Base-by-base conservation (phyloP, 1,140 invertebrate species). In the Danaus plexippus region DNA sequence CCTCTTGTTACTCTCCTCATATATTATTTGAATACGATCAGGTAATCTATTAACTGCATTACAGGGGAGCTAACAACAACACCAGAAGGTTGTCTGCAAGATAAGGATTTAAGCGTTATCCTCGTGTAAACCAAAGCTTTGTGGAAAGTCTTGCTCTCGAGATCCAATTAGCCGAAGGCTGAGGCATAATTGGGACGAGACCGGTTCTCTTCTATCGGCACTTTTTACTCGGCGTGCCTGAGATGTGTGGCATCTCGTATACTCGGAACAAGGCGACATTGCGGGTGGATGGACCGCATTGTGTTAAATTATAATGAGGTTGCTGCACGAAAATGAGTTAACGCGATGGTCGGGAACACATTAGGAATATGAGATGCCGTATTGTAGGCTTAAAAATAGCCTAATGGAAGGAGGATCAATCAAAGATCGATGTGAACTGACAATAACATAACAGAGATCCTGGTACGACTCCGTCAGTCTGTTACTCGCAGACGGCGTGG, bases 151-250 rank as follows among this genome's bases (percentile, higher is more conserved):
- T 59, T 47, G 51, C 58, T 54, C 52, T 50, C 52, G 52, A 52
- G 55, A 48, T 49, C 67, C 69, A 71, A 71, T 71, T 71, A 71
- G 63, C 57, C 43, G 56, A 45, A 44, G 56, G 56, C 66, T 52
- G 50, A 52, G 63, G 51, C 65, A 63, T 72, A 69, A 74, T 71
- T 74, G 67, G 69, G 42, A 10, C 47, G 49, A 56, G 66, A 71
- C 72, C 67, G 72, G 71, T 72, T 63, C 58, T 50, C 60, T 43
- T 55, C 59, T 59, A 59, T 53, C 59, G 57, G 43, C 52, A 61
- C 57, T 70, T 70, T 67, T 70, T 67, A 67, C 59, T 54, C 47
- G 22, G 64, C 63, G 54, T 52, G 65, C 45, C 52, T 32, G 57
- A 47, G 61, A 61, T 63, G 43, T 50, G 59, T 52, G 43, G 54